These are phyloP conservation scores for Rhagium mordax DNA, from an alignment of 2,888 invertebrate species.

Conservation along the genomic window DNA sequence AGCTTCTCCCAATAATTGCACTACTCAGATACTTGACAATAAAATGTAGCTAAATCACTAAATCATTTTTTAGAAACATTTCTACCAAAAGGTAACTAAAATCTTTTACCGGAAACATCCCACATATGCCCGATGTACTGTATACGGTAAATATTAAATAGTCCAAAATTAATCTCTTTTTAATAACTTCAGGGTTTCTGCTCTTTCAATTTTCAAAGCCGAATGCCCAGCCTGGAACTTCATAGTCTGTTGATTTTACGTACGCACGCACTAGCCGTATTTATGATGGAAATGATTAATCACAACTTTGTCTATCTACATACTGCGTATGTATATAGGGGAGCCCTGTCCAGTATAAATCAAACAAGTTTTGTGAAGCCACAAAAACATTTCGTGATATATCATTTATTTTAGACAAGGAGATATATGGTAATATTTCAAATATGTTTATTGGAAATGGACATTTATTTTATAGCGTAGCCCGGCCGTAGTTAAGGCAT, in stretches of 20 bases:
- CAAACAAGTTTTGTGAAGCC: conserved; percentile 13
- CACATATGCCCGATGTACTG: not conserved
- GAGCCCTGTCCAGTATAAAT: conserved; percentile 16
- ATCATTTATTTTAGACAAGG: conserved; percentile 5
- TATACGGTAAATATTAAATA: not conserved
- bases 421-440: not conserved
- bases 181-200: not conserved
- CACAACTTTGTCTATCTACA: conserved; percentile 5
- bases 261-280: not conserved
- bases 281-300: conserved; percentile 10
- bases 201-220: not conserved
- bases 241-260: conserved; percentile 1
- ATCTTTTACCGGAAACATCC: not conserved
- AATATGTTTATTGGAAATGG: conserved; percentile 8
- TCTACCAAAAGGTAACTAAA: too few species aligned
- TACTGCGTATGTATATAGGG: not conserved
- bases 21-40: too few species aligned
- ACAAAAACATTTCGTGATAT: conserved; percentile 10
- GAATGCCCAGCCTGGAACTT: not conserved
- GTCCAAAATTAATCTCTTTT: not conserved
- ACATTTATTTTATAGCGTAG: not conserved
- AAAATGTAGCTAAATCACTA: too few species aligned
- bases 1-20: too few species aligned
- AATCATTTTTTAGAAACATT: too few species aligned
- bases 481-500: not conserved